Evolutionary conservation across 30 jellyfish, hydroid and myxozoan genomes (phyloP), one percentile per base, ranked within the genome.

Genomic region (Nemopilema nomurai): DNA sequence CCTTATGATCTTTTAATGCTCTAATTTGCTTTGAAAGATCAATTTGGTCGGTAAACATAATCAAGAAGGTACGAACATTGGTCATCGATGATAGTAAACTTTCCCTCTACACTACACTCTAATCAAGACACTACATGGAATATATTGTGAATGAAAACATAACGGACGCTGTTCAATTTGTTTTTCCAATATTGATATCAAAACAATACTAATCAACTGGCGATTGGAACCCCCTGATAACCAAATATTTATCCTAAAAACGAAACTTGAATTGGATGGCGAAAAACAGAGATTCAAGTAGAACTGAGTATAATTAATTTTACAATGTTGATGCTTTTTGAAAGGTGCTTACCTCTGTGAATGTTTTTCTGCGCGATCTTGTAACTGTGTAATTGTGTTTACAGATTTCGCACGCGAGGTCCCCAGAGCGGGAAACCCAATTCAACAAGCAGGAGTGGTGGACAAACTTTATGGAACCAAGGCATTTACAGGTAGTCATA

Each of bases 381-480:
- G 70, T 69, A 62, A 87, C 89, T n/a, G 65, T 68, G 74, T 69
- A 87, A 16, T 72, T 50, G 62, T 69, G 74, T 79, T 79, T 87
- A 67, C 96, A 87, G 17, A 87, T 30, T 64, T 87, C 96, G 77
- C 96, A 87, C 41, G 89, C 28, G n/a, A 87, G 86, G 33, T 87
- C 91, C 63, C 96, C 96, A n/a, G 90, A 87, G 28, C 90, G 81
- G 24, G 96, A 87, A 23, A 87, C 82, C 96, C 96, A 87, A 28
- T 71, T 79, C 79, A 87, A 51, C 29, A 87, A 71, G 53, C 96
- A 87, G 72, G 74, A 32, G 72, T 87, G 96, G 77, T 87, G 96
- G 18, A 87, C 91, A 27, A 57, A 57, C 69, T 73, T 65, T 49
- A 87, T 74, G 0, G 96, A 87, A 23, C 96, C 96, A 0, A 29